Percentiles rank a stretch among this genome's conserved stretches.
phyloP scores from a whole-genome alignment of 2,797 vertebrate species.

The Artibeus jamaicensis region DNA sequence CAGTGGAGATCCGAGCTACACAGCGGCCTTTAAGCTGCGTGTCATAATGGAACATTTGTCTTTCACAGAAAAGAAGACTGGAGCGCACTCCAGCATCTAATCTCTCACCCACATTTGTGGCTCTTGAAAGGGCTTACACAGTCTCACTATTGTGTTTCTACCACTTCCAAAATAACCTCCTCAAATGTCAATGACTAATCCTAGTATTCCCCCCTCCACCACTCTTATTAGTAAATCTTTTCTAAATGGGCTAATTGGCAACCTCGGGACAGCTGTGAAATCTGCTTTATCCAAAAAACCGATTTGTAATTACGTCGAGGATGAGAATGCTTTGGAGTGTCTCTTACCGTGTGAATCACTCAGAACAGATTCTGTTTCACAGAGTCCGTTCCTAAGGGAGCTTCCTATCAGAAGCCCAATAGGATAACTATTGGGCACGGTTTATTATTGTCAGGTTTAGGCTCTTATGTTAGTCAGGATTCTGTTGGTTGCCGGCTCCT shows the following conservation, averaged over 20 bases:
- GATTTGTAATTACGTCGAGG: slow-evolving; percentile 79
- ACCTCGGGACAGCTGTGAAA: slow-evolving; percentile 73
- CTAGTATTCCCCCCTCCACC: slow-evolving; percentile 43
- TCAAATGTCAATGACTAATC: slow-evolving; percentile 63
- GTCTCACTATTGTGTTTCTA: slow-evolving; percentile 61
- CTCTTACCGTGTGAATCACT: slow-evolving; percentile 45
- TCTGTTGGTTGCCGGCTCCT: not conserved
- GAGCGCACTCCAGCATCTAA: not conserved
- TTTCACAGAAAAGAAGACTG: not conserved
- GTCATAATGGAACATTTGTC: not conserved
- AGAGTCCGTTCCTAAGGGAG: not conserved
- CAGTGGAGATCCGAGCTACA: slow-evolving; percentile 2
- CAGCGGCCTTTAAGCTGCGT: not conserved
- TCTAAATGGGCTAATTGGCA: slow-evolving; percentile 79
- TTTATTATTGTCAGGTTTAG: not conserved
- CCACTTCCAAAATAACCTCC: slow-evolving; percentile 64
- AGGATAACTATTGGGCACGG: not conserved
- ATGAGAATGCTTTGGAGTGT: slow-evolving; percentile 50
- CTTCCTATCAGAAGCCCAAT: too few species aligned
- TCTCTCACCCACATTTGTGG: not conserved
- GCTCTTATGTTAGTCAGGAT: not conserved
- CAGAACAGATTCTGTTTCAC: slow-evolving; percentile 14
- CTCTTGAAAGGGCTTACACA: slow-evolving; percentile 36
- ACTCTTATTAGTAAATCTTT: slow-evolving; percentile 74
- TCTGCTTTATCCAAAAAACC: slow-evolving; percentile 55